phyloP scores from a whole-genome alignment of 1,140 invertebrate species.

The Atta colombica region DNA sequence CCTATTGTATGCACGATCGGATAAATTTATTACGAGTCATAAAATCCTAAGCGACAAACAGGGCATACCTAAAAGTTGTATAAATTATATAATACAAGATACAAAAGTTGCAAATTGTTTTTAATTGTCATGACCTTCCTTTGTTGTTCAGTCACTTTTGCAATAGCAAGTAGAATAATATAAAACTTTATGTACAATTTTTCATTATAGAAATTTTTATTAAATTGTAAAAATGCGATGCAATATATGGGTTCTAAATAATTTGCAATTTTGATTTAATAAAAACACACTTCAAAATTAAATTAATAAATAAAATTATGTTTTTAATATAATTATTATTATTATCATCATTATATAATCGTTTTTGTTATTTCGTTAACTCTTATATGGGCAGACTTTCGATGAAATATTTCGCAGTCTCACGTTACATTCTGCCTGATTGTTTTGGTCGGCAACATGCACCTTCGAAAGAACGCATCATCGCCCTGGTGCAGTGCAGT shows the following conservation, averaged over 20 bases:
- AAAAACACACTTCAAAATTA: background rate
- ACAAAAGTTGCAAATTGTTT: slow-evolving; percentile 13
- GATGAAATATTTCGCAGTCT: slow-evolving; percentile 4
- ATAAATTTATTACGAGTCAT: slow-evolving; percentile 61
- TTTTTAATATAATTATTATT: background rate
- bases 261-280: background rate
- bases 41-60: slow-evolving; percentile 47
- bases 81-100: slow-evolving; percentile 33
- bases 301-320: background rate
- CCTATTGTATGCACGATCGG: slow-evolving; percentile 47
- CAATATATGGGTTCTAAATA: background rate
- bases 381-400: background rate
- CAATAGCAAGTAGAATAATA: background rate
- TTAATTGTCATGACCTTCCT: background rate
- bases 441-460: background rate
- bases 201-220: background rate
- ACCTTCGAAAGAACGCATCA: slow-evolving; percentile 4
- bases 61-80: background rate
- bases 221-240: background rate
- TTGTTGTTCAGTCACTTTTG: background rate
- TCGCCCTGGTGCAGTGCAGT: background rate
- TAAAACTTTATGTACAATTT: background rate
- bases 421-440: slow-evolving; percentile 8
- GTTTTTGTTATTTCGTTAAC: background rate
- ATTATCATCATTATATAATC: too few species aligned